phyloP scores from a whole-genome alignment of 2,888 invertebrate species.

The Fragum whitleyi region DNA sequence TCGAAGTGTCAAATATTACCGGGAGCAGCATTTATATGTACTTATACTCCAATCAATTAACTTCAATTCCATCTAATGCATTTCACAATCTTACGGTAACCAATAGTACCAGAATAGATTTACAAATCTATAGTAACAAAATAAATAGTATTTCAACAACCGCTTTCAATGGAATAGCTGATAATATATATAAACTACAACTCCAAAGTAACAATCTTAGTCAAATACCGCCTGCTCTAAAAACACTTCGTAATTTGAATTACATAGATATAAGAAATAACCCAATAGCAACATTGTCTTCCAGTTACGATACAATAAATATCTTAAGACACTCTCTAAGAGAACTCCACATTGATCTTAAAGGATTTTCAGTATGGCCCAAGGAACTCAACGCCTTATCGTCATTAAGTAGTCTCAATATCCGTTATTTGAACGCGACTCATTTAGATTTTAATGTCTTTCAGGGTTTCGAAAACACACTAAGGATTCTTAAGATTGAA shows the following conservation, averaged over 20 bases:
- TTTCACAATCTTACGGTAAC: not conserved
- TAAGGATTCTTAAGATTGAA: not conserved
- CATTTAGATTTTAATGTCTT: constrained; percentile 6
- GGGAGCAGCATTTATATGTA: not conserved
- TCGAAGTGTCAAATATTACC: not conserved
- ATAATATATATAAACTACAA: not conserved
- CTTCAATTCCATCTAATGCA: constrained; percentile 1
- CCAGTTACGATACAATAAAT: not conserved
- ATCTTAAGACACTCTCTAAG: not conserved
- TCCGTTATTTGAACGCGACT: not conserved
- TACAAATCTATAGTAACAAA: not conserved
- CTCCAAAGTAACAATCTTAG: constrained; percentile 8
- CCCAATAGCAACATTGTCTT: not conserved
- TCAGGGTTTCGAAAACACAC: not conserved
- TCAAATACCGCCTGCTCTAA: not conserved
- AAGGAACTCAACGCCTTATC: not conserved
- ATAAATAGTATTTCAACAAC: not conserved
- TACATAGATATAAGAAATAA: not conserved
- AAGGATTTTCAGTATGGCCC: not conserved
- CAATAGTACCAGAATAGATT: not conserved
- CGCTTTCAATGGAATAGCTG: constrained; percentile 4
- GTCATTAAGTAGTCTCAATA: not conserved
- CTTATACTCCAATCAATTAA: not conserved
- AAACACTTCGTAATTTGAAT: not conserved
- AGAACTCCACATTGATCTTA: not conserved